These are phyloP conservation scores for Drosophila melanosoma DNA, from an alignment of 2,888 invertebrate species.

Conservation along the genomic window DNA sequence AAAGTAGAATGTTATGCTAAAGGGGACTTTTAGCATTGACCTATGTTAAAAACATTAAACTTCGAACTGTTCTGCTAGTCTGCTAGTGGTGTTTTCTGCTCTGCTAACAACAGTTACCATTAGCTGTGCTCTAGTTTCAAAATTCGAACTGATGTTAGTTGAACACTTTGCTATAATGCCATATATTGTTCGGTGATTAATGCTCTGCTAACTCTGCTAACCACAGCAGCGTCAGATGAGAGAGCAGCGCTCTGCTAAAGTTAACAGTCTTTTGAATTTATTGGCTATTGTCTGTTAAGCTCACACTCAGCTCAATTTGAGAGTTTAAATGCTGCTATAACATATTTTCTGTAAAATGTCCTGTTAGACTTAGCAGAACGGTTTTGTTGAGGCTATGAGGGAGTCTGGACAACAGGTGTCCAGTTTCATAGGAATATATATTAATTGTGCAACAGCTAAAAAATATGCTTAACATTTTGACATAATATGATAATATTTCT, in stretches of 20 bases:
- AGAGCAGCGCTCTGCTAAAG: slow-evolving; percentile 2
- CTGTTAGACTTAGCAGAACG: neutral
- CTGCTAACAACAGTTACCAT: neutral
- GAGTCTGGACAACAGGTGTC: slow-evolving; percentile 39
- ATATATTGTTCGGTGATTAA: neutral
- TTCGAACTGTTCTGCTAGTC: neutral
- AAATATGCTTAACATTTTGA: neutral
- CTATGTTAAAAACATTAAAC: neutral
- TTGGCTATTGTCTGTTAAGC: neutral
- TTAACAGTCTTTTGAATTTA: neutral
- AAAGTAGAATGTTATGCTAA: neutral
- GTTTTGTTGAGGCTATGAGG: neutral
- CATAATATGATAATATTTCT: neutral
- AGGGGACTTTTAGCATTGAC: slow-evolving; percentile 11
- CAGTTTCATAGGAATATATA: neutral
- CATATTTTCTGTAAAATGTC: neutral
- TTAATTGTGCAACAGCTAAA: too few species aligned
- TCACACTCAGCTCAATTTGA: neutral
- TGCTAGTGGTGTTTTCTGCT: slow-evolving; percentile 6
- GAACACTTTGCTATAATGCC: neutral
- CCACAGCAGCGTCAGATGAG: neutral
- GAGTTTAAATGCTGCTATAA: neutral
- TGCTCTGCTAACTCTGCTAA: neutral
- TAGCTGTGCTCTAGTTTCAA: neutral
- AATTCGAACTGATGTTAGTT: slow-evolving; percentile 2